A percentile compares a stretch with the other conserved stretches of the same genome.
phyloP scores from a whole-genome alignment of 2,113 vertebrate species.

The Eublepharis macularius region DNA sequence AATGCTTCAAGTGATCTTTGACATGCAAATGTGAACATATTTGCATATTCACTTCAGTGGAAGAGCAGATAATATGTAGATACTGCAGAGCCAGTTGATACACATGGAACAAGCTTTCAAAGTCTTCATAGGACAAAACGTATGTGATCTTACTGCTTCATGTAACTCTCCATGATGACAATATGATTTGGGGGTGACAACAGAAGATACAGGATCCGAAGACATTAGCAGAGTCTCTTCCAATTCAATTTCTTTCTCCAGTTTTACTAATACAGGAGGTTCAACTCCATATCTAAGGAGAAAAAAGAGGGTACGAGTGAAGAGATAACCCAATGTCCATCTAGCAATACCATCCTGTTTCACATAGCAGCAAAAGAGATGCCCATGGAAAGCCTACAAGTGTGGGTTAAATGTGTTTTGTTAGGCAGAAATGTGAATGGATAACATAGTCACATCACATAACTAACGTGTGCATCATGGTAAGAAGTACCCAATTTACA shows the following conservation, averaged over 20 bases:
- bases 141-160: conserved; percentile 81
- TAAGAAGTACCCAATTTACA: neutral
- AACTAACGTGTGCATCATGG: neutral
- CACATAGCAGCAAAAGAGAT: too few species aligned
- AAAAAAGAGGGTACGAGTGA: neutral
- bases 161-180: conserved; percentile 89
- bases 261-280: conserved; percentile 92
- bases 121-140: neutral
- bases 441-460: neutral
- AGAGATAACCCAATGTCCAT: neutral
- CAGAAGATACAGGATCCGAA: conserved; percentile 77
- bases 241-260: conserved; percentile 97
- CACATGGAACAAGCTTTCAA: neutral
- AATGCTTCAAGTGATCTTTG: too few species aligned
- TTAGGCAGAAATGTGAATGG: neutral
- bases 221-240: conserved; percentile 90
- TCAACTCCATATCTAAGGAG: conserved; percentile 89
- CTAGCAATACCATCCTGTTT: too few species aligned
- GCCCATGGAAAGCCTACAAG: too few species aligned
- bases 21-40: neutral
- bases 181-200: conserved; percentile 87
- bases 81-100: neutral
- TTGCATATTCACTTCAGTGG: neutral
- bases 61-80: neutral
- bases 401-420: neutral